Evolutionary conservation across 2,888 invertebrate genomes (phyloP).

Genomic region (Carcina quercana): DNA sequence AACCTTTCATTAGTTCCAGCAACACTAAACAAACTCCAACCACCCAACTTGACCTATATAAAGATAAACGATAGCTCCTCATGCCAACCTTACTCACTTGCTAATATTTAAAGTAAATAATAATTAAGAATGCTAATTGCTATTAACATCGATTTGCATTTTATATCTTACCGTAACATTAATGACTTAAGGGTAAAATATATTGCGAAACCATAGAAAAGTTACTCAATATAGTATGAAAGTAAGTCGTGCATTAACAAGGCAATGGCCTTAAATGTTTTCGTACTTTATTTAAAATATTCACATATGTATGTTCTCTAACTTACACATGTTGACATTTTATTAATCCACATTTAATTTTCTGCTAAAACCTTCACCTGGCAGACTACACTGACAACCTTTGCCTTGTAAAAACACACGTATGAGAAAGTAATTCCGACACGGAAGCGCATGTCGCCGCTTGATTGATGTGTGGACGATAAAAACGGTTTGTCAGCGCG

Average conservation of each 20-base stretch:
- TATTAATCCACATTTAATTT: not conserved
- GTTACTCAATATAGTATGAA: too few relatives aligned
- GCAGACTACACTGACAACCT: not conserved
- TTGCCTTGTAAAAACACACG: slow-evolving; percentile 6
- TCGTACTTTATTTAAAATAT: too few relatives aligned
- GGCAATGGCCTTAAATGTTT: too few relatives aligned
- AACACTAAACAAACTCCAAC: too few relatives aligned
- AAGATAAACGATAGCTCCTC: not conserved
- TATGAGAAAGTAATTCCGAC: slow-evolving; percentile 46
- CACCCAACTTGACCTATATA: not conserved
- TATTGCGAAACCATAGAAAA: too few relatives aligned
- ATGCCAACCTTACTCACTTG: not conserved
- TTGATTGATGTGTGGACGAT: slow-evolving; percentile 58
- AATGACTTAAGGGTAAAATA: too few relatives aligned
- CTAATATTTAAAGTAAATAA: not conserved
- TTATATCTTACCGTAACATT: too few relatives aligned
- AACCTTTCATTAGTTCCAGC: too few relatives aligned
- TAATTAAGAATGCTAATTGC: not conserved
- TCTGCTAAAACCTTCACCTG: not conserved
- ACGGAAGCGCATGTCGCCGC: slow-evolving; percentile 53
- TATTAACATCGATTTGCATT: too few relatives aligned
- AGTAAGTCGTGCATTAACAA: too few relatives aligned
- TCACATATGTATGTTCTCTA: too few relatives aligned
- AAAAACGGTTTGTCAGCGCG: slow-evolving; percentile 56
- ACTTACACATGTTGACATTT: too few relatives aligned